Conservation (phyloP, 2,797 vertebrate species). For the Pseudotriccus pelzelni region DNA sequence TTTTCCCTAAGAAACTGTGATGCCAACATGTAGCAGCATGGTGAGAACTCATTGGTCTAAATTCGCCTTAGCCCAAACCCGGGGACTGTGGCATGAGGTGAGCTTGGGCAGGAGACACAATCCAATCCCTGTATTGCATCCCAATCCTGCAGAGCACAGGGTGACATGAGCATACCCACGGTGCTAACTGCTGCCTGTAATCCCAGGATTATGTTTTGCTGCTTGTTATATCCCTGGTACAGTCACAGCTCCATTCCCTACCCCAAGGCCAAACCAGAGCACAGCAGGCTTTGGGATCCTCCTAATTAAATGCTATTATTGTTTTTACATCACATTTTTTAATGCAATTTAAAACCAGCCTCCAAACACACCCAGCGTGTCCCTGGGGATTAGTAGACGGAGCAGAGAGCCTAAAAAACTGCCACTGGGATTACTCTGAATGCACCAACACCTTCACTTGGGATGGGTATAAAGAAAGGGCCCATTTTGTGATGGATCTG, state of each 20-base stretch:
- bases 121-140: background rate
- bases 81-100: too few relatives aligned
- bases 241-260: background rate
- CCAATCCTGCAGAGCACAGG: background rate
- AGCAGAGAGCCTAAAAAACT: background rate
- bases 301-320: background rate
- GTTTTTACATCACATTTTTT: background rate
- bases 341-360: background rate
- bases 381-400: background rate
- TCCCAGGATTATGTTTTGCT: background rate
- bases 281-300: background rate
- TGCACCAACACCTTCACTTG: background rate
- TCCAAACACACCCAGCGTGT: background rate
- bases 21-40: rapidly evolving
- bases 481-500: rapidly evolving
- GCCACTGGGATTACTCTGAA: background rate
- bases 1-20: background rate
- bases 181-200: background rate
- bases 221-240: background rate
- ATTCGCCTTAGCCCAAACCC: background rate
- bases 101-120: background rate
- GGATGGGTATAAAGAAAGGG: background rate
- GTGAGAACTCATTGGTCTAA: background rate
- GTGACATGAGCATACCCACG: rapidly evolving
- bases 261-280: background rate